These are phyloP conservation scores for Paraplagusia blochii DNA, from an alignment of 2,113 vertebrate genomes.

Conservation along the genomic window DNA sequence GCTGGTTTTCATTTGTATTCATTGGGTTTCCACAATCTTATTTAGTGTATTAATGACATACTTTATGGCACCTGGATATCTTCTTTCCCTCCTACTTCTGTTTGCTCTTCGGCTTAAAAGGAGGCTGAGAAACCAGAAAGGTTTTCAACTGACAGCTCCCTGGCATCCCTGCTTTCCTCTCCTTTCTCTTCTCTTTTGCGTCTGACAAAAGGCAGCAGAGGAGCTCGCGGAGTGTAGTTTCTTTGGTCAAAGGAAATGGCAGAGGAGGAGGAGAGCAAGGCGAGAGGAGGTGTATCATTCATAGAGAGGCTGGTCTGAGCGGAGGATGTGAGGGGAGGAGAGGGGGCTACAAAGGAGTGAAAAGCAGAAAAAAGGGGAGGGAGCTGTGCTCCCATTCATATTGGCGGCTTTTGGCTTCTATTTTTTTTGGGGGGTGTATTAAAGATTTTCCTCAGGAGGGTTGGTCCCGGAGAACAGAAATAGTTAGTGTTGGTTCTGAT, in stretches of 20 bases:
- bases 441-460: constrained; percentile 49
- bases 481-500: constrained; percentile 8
- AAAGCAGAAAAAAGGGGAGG: constrained; percentile 53
- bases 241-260: constrained; percentile 57
- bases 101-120: constrained; percentile 3
- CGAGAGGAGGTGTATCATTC: constrained; percentile 51
- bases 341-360: constrained; percentile 26
- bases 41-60: background rate
- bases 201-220: constrained; percentile 46
- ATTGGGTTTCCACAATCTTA: too few species aligned
- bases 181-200: constrained; percentile 19
- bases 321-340: background rate
- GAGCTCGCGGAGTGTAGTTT: constrained; percentile 41
- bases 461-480: constrained; percentile 35
- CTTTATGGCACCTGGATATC: background rate
- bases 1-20: too few species aligned
- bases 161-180: constrained; percentile 7
- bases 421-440: constrained; percentile 22
- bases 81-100: background rate
- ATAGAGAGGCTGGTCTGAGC: constrained; percentile 35
- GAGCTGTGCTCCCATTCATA: constrained; percentile 53
- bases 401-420: constrained; percentile 54
- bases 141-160: constrained; percentile 27
- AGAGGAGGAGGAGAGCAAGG: constrained; percentile 33
- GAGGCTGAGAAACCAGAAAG: background rate